Conservation (phyloP, 2,113 vertebrate species). For the Falcunculus frontatus region DNA sequence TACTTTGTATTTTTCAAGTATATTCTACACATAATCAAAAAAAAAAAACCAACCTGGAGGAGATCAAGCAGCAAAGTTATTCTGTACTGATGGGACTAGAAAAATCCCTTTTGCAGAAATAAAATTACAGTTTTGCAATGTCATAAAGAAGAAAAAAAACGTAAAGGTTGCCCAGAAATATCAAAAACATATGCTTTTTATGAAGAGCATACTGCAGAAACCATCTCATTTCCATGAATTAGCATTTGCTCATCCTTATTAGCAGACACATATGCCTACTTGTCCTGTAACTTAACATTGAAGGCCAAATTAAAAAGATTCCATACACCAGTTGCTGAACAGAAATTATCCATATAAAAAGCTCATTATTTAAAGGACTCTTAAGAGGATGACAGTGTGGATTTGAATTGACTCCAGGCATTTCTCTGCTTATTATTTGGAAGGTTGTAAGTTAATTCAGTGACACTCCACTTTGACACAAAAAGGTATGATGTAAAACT, state of each 20-base stretch:
- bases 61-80: background rate
- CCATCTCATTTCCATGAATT: background rate
- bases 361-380: background rate
- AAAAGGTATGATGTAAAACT: background rate
- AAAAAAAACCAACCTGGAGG: background rate
- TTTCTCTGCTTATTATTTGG: background rate
- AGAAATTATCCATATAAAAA: background rate
- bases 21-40: background rate
- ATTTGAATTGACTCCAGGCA: background rate
- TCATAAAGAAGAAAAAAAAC: background rate
- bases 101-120: background rate
- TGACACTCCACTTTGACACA: background rate
- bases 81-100: background rate
- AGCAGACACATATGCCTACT: background rate
- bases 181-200: background rate
- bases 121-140: background rate
- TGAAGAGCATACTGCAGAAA: background rate
- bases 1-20: background rate
- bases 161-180: background rate
- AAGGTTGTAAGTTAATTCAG: background rate
- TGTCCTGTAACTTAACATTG: background rate
- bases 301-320: background rate
- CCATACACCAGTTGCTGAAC: background rate
- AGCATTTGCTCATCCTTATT: slow-evolving; percentile 4
- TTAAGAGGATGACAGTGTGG: background rate